Evolutionary conservation across 2,797 vertebrate genomes (phyloP), one percentile per base, ranked within the genome.

Genomic region (Acanthiza pusilla): DNA sequence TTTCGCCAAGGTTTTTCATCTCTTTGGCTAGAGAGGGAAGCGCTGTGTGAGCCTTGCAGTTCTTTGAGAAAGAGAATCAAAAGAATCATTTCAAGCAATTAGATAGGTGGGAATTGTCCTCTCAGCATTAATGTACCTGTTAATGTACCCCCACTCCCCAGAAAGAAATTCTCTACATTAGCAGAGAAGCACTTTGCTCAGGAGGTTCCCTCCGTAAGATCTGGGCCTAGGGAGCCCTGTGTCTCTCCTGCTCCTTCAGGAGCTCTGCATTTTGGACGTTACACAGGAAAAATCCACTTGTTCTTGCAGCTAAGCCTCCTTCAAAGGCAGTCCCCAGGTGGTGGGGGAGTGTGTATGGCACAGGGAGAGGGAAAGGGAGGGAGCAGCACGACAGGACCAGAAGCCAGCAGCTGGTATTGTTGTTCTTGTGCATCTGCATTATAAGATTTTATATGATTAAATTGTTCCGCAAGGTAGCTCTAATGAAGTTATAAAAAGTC

Each of bases 381-480:
- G 96, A 94, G 68, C 77, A 79, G 45, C 54, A 29, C 63, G 74
- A 79, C 89, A 91, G 88, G 50, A 80, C 25, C 66, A 96, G 92
- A 88, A 96, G 74, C 58, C 72, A 94, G 73, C 77, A 94, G 85
- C 80, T 97, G 93, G 30, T 89, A 74, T 48, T 72, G 47, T 73
- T 96, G 94, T 68, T 79, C 71, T 86, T 89, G 92, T 50, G 91
- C 70, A 94, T 76, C 92, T 96, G 83, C 76, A 78, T 45, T 65
- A 30, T 73, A 96, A 92, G 70, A 45, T 94, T 97, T 97, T 83
- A 95, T 89, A 68, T 4, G 43, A 96, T 97, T 96, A 95, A 94
- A 96, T 96, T 95, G 78, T 95, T 96, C 95, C 92, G 94, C 2
- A 66, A 96, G 73, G 86, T 89, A 93, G 89, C 72, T 82, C 61